Conservation (phyloP, 2,888 invertebrate genomes). For the Drosophila sordidapex region DNA sequence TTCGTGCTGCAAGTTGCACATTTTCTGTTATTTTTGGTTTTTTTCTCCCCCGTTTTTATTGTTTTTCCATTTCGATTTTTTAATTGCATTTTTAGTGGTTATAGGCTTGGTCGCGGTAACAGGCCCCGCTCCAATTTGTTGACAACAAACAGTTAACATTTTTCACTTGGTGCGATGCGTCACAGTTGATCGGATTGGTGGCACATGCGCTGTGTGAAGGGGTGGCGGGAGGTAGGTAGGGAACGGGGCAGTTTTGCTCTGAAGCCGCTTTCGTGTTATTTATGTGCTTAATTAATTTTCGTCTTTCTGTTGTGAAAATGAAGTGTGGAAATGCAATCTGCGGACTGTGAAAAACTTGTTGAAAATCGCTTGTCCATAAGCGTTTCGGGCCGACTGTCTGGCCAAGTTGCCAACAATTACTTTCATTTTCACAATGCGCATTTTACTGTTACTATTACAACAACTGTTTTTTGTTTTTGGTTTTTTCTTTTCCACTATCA, state of each 20-base stretch:
- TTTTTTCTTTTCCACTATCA: slow-evolving; percentile 1
- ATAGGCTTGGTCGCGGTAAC: slow-evolving; percentile 64
- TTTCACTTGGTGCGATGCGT: slow-evolving; percentile 64
- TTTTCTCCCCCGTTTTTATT: slow-evolving; percentile 56
- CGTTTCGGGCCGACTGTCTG: slow-evolving; percentile 33
- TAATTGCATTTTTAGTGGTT: slow-evolving; percentile 64
- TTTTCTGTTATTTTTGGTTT: slow-evolving; percentile 35
- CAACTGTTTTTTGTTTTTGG: slow-evolving; percentile 16
- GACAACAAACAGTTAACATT: slow-evolving; percentile 59
- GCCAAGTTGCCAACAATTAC: slow-evolving; percentile 64
- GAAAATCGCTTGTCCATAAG: slow-evolving; percentile 69
- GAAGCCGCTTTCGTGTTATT: slow-evolving; percentile 67
- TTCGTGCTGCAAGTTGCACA: slow-evolving; percentile 49
- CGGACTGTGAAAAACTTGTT: slow-evolving; percentile 59
- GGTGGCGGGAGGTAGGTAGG: neutral
- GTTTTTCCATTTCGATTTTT: slow-evolving; percentile 63
- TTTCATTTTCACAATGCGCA: slow-evolving; percentile 72
- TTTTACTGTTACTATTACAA: slow-evolving; percentile 38
- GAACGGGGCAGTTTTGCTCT: neutral
- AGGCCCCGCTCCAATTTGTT: slow-evolving; percentile 78
- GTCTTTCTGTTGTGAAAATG: slow-evolving; percentile 52
- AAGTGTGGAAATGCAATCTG: slow-evolving; percentile 55
- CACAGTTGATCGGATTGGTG: slow-evolving; percentile 67
- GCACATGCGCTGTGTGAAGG: no score
- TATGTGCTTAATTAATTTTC: slow-evolving; percentile 73